A percentile compares a stretch with the other conserved stretches of the same genome.
Evolutionary conservation across 2,888 invertebrate species (phyloP).

Genomic region (Rhagonycha fulva): DNA sequence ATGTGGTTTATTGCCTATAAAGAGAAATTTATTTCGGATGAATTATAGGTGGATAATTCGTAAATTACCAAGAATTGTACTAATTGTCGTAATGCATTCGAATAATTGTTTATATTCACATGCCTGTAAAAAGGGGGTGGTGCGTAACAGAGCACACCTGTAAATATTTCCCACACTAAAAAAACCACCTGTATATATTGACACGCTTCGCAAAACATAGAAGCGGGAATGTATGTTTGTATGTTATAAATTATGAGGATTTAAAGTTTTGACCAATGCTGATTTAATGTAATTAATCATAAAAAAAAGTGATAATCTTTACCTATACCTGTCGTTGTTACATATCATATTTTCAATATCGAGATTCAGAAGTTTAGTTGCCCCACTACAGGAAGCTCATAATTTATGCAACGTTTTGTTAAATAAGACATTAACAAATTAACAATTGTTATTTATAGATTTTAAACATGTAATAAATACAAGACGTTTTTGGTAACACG

Average conservation of each 20-base stretch:
- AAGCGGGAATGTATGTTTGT: neutral
- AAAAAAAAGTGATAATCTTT: too few relatives aligned
- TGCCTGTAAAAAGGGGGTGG: constrained; percentile 12
- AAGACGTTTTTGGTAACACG: neutral
- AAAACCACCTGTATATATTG: constrained; percentile 38
- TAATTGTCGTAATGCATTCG: constrained; percentile 11
- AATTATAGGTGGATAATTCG: neutral
- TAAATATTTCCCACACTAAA: constrained; percentile 42
- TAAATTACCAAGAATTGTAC: neutral
- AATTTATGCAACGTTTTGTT: neutral
- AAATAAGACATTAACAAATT: neutral
- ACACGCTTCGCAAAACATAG: constrained; percentile 39
- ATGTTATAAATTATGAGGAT: neutral
- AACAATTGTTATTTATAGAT: neutral
- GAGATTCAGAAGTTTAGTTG: neutral
- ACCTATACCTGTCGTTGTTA: neutral
- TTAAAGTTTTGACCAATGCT: neutral
- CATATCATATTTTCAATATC: neutral
- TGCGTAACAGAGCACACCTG: constrained; percentile 37
- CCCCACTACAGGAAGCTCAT: neutral
- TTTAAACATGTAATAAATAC: neutral
- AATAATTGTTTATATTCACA: constrained; percentile 19
- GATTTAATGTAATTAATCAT: too few relatives aligned
- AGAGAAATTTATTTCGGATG: neutral
- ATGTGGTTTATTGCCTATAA: neutral